Evolutionary conservation across 2,888 invertebrate genomes (phyloP).

Genomic region (Drosophila nr. perissopoda): DNA sequence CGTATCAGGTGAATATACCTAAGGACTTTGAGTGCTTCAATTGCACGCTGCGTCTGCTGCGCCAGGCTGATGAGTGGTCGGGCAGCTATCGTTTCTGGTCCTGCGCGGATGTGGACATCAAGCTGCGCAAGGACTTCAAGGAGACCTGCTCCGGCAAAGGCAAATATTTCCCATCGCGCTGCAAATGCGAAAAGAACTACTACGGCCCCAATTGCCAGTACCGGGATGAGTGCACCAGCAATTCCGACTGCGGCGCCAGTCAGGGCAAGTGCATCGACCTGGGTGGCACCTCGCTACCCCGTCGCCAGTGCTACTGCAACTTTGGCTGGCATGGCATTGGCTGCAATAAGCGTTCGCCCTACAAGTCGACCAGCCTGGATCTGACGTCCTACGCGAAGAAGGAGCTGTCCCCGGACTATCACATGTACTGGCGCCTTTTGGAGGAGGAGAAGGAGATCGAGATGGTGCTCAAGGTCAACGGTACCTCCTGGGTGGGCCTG

Average conservation of each 20-base stretch:
- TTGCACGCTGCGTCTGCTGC: constrained; percentile 94
- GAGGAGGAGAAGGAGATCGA: constrained; percentile 94
- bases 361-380: constrained; percentile 90
- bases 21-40: constrained; percentile 93
- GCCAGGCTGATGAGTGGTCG: constrained; percentile 97
- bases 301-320: constrained; percentile 95
- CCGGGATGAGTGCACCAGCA: constrained; percentile 93
- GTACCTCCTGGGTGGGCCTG: constrained; percentile 93
- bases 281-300: constrained; percentile 92
- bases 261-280: constrained; percentile 94
- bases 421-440: constrained; percentile 93
- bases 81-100: constrained; percentile 96
- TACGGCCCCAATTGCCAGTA: constrained; percentile 94
- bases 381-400: constrained; percentile 89
- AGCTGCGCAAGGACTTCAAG: constrained; percentile 90
- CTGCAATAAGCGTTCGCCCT: constrained; percentile 92
- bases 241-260: constrained; percentile 92
- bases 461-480: constrained; percentile 93
- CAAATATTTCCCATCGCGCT: constrained; percentile 90
- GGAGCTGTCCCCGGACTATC: constrained; percentile 90
- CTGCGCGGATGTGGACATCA: constrained; percentile 96
- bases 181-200: constrained; percentile 92
- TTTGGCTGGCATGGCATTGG: constrained; percentile 94
- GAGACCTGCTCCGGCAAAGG: constrained; percentile 95
- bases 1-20: constrained; percentile 92